Evolutionary conservation across 1,140 invertebrate species (phyloP).

Genomic region (Acromyrmex charruanus): DNA sequence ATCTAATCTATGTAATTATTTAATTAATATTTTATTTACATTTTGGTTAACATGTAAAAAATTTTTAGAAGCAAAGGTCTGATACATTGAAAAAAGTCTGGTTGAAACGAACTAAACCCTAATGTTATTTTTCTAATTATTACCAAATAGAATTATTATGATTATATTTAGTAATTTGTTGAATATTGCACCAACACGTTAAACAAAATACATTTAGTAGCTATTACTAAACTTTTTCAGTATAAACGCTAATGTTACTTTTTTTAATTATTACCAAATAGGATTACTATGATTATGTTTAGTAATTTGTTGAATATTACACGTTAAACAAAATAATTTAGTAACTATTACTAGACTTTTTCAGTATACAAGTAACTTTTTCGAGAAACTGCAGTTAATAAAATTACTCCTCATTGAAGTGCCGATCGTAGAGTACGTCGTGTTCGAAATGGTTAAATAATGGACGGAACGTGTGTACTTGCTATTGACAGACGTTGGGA

Average conservation of each 20-base stretch:
- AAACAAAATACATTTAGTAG: too few species aligned
- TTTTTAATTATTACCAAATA: too few species aligned
- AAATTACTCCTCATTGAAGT: background rate
- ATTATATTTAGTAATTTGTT: too few species aligned
- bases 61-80: background rate
- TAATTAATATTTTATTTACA: background rate
- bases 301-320: too few species aligned
- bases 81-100: background rate
- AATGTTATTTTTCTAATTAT: too few species aligned
- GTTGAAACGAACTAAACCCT: too few species aligned
- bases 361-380: constrained; percentile 12
- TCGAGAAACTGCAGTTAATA: background rate
- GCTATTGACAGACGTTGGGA: constrained; percentile 81
- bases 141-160: too few species aligned
- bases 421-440: background rate
- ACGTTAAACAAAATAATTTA: too few species aligned
- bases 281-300: too few species aligned
- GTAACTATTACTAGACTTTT: too few species aligned
- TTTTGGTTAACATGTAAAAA: background rate
- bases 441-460: constrained; percentile 29
- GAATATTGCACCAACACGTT: too few species aligned
- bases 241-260: background rate
- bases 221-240: background rate
- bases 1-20: background rate
- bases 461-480: constrained; percentile 3